Base-by-base conservation (phyloP, 2,888 invertebrate species). In the Acanthoscelides obtectus region DNA sequence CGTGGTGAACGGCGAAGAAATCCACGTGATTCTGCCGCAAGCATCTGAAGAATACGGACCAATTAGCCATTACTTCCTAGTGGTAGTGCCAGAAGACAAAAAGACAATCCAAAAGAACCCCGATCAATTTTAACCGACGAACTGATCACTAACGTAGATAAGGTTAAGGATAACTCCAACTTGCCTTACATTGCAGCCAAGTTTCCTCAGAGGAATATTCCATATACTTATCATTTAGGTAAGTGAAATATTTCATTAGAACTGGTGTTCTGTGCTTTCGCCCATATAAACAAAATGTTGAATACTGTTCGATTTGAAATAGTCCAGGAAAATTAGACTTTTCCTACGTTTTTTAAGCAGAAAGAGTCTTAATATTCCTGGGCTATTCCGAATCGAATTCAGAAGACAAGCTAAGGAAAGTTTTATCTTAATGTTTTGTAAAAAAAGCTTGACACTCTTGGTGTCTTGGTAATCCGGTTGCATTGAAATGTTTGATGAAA, bases 11-110 rank as follows among this genome's bases (percentile, higher is more conserved):
- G 93, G 93, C 65, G 94, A 95, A 86, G 92, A 92, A 80, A 94
- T 95, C 80, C 91, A 94, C 77, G 95, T 97, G n/a, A 96, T 96
- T 81, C 86, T 97, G 80, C 97, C 96, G 45, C 96, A 96, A 87
- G 98, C 99, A 0, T 97, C 97, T 0, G 99, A 99, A 87, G 98
- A 98, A 86, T 98, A 98, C 83, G 99, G 99, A 22, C 97, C 97
- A 6, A 97, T 99, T 79, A 96, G 96, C 72, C 97, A 99, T 87
- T 99, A 99, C 87, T 97, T 94, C 86, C 87, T 99, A 81, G 93
- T 98, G 79, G 97, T 99, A 72, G 97, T 99, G 22, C 98, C 98
- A 2, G 95, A 96, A 81, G 94, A 96, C 81, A 93, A 93, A 82
- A 87, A 89, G 0, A 91, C 90, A 74, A 86, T 90, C 70, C 90